A percentile compares a stretch with the other conserved stretches of the same genome.
Evolutionary conservation across 2,888 invertebrate genomes (phyloP).

Genomic region (Chloroclysta siterata): DNA sequence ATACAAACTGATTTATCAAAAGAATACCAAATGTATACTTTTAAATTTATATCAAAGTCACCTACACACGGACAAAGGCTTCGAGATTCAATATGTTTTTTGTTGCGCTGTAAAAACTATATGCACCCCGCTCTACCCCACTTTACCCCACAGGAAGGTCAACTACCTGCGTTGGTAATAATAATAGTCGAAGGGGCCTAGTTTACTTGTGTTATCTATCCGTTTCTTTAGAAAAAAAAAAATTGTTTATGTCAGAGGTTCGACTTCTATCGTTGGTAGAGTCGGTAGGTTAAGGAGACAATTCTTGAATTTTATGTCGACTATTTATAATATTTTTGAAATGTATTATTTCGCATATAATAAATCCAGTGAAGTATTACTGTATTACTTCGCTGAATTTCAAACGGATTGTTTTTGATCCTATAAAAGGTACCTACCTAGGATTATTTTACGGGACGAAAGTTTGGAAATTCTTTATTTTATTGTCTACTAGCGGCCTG

Average conservation of each 20-base stretch:
- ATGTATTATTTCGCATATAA: no score
- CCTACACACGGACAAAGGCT: slow-evolving; percentile 39
- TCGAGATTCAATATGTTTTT: slow-evolving; percentile 38
- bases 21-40: slow-evolving; percentile 18
- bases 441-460: no score
- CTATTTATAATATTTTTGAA: background rate
- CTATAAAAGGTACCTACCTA: no score
- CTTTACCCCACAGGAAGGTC: slow-evolving; percentile 44
- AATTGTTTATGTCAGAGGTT: slow-evolving; percentile 40
- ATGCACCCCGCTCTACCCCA: slow-evolving; percentile 39
- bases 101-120: slow-evolving; percentile 31
- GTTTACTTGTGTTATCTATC: slow-evolving; percentile 40
- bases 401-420: no score
- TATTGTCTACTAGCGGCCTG: no score
- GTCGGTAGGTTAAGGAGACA: background rate
- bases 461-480: no score
- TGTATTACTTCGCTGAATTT: no score
- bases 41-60: slow-evolving; percentile 34
- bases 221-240: slow-evolving; percentile 34
- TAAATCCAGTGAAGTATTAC: no score
- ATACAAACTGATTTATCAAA: slow-evolving; percentile 24
- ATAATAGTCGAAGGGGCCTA: slow-evolving; percentile 43
- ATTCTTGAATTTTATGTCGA: background rate
- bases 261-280: slow-evolving; percentile 13
- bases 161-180: slow-evolving; percentile 53